Conservation (phyloP, 2,113 vertebrate species). For the Hypocryptadius cinnamomeus region DNA sequence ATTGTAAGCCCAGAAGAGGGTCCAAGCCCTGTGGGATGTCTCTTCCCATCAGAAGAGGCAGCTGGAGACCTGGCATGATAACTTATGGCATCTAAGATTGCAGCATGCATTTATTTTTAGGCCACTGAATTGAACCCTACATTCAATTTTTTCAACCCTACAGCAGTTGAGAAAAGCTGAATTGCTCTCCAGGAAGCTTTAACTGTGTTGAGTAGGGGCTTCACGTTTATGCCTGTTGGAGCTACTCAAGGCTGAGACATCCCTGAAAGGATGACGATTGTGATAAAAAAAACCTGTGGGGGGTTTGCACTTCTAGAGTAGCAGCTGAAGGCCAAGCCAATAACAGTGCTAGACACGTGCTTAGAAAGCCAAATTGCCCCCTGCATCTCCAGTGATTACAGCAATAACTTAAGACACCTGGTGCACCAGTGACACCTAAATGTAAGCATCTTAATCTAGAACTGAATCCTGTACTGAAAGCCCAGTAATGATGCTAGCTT, state of each 20-base stretch:
- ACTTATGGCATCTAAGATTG: neutral
- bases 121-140: neutral
- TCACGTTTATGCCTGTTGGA: neutral
- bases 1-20: neutral
- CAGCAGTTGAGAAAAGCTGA: neutral
- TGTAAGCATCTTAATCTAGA: neutral
- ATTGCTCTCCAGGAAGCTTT: neutral
- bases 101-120: neutral
- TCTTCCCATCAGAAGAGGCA: neutral
- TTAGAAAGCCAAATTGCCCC: neutral
- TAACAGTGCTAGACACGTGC: neutral
- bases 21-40: neutral
- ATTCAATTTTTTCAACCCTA: neutral
- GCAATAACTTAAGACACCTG: neutral
- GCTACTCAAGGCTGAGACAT: neutral
- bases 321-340: neutral
- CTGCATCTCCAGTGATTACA: neutral
- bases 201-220: neutral
- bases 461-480: neutral
- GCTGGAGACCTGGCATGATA: neutral
- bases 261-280: neutral
- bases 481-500: neutral
- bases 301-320: neutral
- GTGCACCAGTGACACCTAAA: neutral
- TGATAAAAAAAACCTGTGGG: neutral